A percentile compares a stretch with the other conserved stretches of the same genome.
Conservation (phyloP, 2,113 vertebrate species). For the Rhombomys opimus region DNA sequence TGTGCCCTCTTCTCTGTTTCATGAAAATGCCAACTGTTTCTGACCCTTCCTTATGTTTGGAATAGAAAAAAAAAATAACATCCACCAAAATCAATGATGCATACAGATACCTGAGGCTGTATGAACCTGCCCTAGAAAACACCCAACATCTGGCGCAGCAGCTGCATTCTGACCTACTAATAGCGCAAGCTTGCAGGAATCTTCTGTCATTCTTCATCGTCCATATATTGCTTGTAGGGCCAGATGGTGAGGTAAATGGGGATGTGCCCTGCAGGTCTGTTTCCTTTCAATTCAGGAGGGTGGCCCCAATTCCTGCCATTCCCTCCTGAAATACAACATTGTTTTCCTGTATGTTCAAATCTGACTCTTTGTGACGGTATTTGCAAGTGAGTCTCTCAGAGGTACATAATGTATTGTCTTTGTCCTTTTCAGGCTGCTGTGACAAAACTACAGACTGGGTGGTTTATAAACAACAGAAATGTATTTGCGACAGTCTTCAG, state of each 20-base stretch:
- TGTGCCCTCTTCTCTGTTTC: background rate
- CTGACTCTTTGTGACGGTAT: background rate
- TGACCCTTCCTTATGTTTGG: constrained; percentile 5
- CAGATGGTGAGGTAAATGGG: constrained; percentile 17
- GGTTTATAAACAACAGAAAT: background rate
- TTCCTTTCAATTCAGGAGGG: background rate
- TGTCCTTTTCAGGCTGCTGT: background rate
- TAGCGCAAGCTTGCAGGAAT: background rate
- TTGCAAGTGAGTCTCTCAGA: background rate
- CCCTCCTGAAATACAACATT: background rate
- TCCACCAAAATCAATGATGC: background rate
- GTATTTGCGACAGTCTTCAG: background rate
- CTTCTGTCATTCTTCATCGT: background rate
- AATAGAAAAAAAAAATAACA: constrained; percentile 46
- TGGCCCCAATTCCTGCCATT: background rate
- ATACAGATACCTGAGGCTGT: background rate
- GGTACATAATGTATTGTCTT: background rate
- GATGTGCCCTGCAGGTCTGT: background rate
- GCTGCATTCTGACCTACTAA: background rate
- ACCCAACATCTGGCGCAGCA: background rate
- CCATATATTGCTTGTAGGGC: constrained; percentile 18
- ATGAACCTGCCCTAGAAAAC: background rate
- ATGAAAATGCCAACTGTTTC: constrained; percentile 30
- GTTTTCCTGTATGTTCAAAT: background rate
- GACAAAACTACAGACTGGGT: background rate